Percentiles rank a stretch among this genome's conserved stretches.
Evolutionary conservation across 2,113 vertebrate genomes (phyloP).

Genomic region (Leptodactylus fuscus): DNA sequence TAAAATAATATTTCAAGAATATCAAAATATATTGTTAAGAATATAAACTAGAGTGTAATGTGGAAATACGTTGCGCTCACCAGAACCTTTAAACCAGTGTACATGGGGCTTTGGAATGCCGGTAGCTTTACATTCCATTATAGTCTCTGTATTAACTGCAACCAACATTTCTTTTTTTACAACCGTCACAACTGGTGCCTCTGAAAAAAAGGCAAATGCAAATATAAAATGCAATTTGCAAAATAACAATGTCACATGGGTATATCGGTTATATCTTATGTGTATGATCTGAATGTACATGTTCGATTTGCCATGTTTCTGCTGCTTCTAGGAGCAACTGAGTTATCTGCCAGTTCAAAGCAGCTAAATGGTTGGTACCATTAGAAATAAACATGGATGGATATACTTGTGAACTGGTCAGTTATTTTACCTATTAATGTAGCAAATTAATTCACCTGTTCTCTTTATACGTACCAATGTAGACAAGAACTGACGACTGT

Average conservation of each 20-base stretch:
- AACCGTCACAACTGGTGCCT: constrained; percentile 82
- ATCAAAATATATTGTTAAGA: constrained; percentile 22
- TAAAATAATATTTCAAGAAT: not conserved
- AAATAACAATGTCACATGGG: not conserved
- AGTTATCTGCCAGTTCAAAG: too few relatives aligned
- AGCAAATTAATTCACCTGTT: not conserved
- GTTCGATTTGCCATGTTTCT: too few relatives aligned
- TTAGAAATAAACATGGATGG: not conserved
- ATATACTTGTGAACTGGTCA: not conserved
- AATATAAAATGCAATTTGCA: not conserved
- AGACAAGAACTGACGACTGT: constrained; percentile 80
- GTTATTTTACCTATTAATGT: not conserved
- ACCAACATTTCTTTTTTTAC: constrained; percentile 84
- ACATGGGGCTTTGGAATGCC: constrained; percentile 88
- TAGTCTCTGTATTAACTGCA: constrained; percentile 84
- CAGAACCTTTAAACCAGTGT: constrained; percentile 94
- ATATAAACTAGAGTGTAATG: constrained; percentile 18
- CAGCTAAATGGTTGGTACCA: too few relatives aligned
- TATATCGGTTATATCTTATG: too few relatives aligned
- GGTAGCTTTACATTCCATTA: constrained; percentile 87
- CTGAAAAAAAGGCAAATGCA: constrained; percentile 68
- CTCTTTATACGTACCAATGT: constrained; percentile 77
- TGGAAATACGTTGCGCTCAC: not conserved
- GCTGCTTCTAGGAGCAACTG: too few relatives aligned
- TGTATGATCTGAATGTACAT: too few relatives aligned